A percentile compares a stretch with the other conserved stretches of the same genome.
Evolutionary conservation across 2,888 invertebrate species (phyloP).

Genomic region (Catocala sponsa): DNA sequence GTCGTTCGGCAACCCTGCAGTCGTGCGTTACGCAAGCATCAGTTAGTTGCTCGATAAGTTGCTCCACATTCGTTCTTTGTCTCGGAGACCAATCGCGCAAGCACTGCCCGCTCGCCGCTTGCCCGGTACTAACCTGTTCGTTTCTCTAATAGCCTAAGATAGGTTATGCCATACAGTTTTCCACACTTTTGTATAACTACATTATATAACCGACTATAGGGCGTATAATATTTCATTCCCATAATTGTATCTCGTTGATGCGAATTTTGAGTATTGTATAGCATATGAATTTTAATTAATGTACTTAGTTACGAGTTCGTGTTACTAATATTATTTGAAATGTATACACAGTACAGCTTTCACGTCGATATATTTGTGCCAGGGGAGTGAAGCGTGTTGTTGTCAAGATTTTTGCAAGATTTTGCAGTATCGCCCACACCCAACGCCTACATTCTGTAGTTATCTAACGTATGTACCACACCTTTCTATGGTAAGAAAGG

Average conservation of each 20-base stretch:
- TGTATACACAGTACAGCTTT: slow-evolving; percentile 31
- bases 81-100: slow-evolving; percentile 57
- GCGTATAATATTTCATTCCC: slow-evolving; percentile 38
- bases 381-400: slow-evolving; percentile 22
- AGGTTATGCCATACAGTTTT: slow-evolving; percentile 29
- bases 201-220: slow-evolving; percentile 45
- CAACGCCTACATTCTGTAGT: slow-evolving; percentile 31
- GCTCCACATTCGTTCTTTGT: slow-evolving; percentile 84
- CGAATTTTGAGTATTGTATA: slow-evolving; percentile 30
- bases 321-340: slow-evolving; percentile 18
- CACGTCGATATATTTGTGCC: slow-evolving; percentile 21
- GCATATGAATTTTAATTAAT: slow-evolving; percentile 46
- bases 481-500: slow-evolving; percentile 39
- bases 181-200: slow-evolving; percentile 26
- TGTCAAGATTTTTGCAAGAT: slow-evolving; percentile 33
- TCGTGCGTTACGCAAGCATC: slow-evolving; percentile 74
- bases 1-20: slow-evolving; percentile 64
- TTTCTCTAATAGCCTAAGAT: slow-evolving; percentile 39
- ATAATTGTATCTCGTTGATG: slow-evolving; percentile 36
- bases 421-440: slow-evolving; percentile 32
- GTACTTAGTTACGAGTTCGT: slow-evolving; percentile 22
- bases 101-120: slow-evolving; percentile 41
- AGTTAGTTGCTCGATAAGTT: slow-evolving; percentile 75
- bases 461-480: slow-evolving; percentile 43
- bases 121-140: slow-evolving; percentile 52